Percentiles rank a stretch among this genome's conserved stretches.
phyloP scores from a whole-genome alignment of 23 tunicate species.

The Styela plicata region DNA sequence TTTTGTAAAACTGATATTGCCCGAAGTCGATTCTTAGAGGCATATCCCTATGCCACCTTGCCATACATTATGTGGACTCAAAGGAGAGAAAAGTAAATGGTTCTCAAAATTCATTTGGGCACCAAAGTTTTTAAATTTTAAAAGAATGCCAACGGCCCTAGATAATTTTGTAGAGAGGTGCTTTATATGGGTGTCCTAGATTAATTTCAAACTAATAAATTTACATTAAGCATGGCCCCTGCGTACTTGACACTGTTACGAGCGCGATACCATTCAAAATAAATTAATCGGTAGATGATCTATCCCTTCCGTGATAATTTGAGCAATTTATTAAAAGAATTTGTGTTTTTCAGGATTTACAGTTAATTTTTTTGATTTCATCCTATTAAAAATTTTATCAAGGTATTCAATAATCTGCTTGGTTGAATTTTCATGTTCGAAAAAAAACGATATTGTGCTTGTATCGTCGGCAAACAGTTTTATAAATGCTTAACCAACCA shows the following conservation, averaged over 20 bases:
- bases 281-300: background rate
- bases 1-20: background rate
- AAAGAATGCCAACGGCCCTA: background rate
- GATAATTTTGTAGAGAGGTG: background rate
- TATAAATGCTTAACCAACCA: too few relatives aligned
- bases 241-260: background rate
- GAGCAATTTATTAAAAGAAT: background rate
- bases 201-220: background rate
- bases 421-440: background rate
- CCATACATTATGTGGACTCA: background rate
- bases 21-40: background rate
- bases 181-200: background rate
- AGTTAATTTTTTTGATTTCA: background rate
- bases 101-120: background rate
- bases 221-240: background rate
- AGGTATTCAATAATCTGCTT: too few relatives aligned
- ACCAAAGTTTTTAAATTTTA: background rate
- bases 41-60: background rate
- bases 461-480: conserved; percentile 1
- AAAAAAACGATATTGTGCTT: background rate
- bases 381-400: background rate
- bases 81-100: background rate
- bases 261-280: background rate
- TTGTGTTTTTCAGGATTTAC: background rate
- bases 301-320: background rate